Conservation (phyloP, 2,113 vertebrate genomes). For the Paratilapia polleni region DNA sequence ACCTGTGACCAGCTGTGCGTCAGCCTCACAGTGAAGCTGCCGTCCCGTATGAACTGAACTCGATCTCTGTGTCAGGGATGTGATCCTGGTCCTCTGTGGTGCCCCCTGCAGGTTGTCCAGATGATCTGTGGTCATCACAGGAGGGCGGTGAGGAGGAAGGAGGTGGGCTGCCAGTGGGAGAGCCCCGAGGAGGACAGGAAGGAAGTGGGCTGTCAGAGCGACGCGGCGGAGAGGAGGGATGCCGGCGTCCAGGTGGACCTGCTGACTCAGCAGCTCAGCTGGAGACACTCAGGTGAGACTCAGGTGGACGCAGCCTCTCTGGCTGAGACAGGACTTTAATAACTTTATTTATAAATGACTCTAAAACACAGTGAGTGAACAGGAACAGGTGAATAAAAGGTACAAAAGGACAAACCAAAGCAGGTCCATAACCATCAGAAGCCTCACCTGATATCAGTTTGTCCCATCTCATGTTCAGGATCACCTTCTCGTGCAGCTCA, state of each 20-base stretch:
- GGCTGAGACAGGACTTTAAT: too few species aligned
- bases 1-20: neutral
- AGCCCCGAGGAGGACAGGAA: conserved; percentile 31
- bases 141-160: conserved; percentile 12
- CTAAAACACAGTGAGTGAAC: too few species aligned
- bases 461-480: too few species aligned
- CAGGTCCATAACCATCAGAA: too few species aligned
- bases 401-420: too few species aligned
- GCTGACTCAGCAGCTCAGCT: conserved; percentile 54
- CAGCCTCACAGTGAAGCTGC: too few species aligned
- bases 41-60: neutral
- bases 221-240: conserved; percentile 32
- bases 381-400: too few species aligned
- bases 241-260: conserved; percentile 69
- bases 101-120: neutral
- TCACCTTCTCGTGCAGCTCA: too few species aligned
- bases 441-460: too few species aligned
- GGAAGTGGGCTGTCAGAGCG: conserved; percentile 71
- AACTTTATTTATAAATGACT: too few species aligned
- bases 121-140: neutral
- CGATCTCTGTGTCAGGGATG: too few species aligned
- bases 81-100: neutral
- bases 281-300: conserved; percentile 52
- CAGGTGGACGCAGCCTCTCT: too few species aligned
- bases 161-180: conserved; percentile 72